Evolutionary conservation across 2,888 invertebrate genomes (phyloP), one percentile per base, ranked within the genome.

Genomic region (Netelia virgata): DNA sequence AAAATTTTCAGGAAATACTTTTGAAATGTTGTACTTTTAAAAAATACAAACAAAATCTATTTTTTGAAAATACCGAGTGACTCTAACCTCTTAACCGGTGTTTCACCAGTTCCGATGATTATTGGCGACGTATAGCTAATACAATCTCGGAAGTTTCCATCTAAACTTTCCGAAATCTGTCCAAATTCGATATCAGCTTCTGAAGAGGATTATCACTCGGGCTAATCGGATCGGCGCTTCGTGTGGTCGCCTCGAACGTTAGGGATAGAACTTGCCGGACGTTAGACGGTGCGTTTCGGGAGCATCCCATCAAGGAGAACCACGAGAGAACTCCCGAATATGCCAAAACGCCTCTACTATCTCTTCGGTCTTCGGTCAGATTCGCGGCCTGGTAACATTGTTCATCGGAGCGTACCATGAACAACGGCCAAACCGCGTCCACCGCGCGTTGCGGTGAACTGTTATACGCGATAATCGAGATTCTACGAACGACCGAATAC

Each of bases 381-480:
- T 87, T 87, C 83, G 86, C 74, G 86, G 88, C 73, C 28, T 23
- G 69, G 73, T 83, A 86, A 86, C 87, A 87, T 86, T 86, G 88
- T 88, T 89, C 80, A 86, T 86, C 68, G 76, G 76, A 80, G 83
- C 84, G 86, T 78, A 80, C 73, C 18, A 14, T 80, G 77, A 57
- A 53, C 70, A 86, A 82, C 84, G 73, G 82, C 83, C 84, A 80
- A 83, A 87, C 89, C 89, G 68, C 87, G 77, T 81, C 63, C 50
- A 61, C 78, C 83, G 85, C 72, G 77, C 70, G 82, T 64, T 85
- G 84, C 64, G 84, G 86, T 28, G 11, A 55, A 69, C 70, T 68
- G 64, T 72, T 61, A 61, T 28, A 70, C n/a, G 1, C 41, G 59
- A 80, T 59, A 59, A 3, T 41, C n/a, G 57, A 61, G 18, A 70